Percentiles rank a stretch among this genome's conserved stretches.
These are phyloP conservation scores for Regulus satrapa DNA, from an alignment of 2,113 vertebrate species.

Conservation along the genomic window DNA sequence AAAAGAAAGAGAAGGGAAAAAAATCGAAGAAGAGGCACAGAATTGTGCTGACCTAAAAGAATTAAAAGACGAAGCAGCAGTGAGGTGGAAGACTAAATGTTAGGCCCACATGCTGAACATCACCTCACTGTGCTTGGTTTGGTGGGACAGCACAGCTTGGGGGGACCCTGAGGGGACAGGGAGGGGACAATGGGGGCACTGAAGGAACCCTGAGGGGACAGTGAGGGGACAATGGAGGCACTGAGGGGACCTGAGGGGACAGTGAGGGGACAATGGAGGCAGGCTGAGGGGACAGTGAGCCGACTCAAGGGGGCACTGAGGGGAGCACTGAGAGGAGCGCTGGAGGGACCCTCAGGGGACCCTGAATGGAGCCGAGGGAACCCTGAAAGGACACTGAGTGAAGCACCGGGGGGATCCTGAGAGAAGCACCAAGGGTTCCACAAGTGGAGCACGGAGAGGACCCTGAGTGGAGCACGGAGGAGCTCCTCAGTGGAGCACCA, in stretches of 20 bases:
- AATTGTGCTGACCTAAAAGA: not conserved
- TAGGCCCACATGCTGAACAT: rapidly evolving
- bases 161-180: not conserved
- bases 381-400: too few species aligned
- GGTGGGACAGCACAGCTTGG: not conserved
- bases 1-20: not conserved
- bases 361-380: not conserved
- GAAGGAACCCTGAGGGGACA: not conserved
- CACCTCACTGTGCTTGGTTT: rapidly evolving
- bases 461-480: too few species aligned
- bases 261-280: too few species aligned
- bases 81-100: not conserved
- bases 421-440: too few species aligned
- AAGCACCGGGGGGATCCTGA: too few species aligned
- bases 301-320: not conserved
- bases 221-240: rapidly evolving
- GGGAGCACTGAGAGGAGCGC: too few species aligned
- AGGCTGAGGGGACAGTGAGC: rapidly evolving
- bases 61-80: rapidly evolving
- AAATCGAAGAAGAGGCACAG: rapidly evolving
- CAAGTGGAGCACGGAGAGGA: not conserved
- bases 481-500: rapidly evolving
- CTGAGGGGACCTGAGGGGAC: too few species aligned
- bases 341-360: not conserved
- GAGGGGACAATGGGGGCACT: not conserved